Conservation (phyloP, 2,888 invertebrate species). For the Reticulitermes lucifugus region DNA sequence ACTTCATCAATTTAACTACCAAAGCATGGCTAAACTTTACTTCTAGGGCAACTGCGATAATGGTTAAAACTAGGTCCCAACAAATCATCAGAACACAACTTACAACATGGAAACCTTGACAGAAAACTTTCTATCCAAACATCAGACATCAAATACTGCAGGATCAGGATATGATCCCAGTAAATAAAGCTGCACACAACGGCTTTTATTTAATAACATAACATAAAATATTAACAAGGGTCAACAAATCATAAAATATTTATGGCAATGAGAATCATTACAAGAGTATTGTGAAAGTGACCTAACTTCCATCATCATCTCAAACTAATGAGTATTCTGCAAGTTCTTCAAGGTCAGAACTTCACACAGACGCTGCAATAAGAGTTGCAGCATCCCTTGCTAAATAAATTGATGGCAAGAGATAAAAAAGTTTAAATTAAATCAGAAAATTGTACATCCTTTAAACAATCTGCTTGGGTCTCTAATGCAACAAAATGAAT, state of each 20-base stretch:
- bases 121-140: slow-evolving; percentile 28
- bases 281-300: slow-evolving; percentile 34
- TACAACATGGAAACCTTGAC: slow-evolving; percentile 30
- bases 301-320: slow-evolving; percentile 26
- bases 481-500: not conserved
- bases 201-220: not conserved
- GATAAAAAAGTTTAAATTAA: not conserved
- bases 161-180: not conserved
- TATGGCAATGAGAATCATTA: slow-evolving; percentile 34
- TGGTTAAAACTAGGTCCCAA: not conserved
- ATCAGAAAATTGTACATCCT: not conserved
- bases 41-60: slow-evolving; percentile 1
- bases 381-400: not conserved
- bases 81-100: slow-evolving; percentile 22
- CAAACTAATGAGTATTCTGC: slow-evolving; percentile 27
- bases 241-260: slow-evolving; percentile 28
- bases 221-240: slow-evolving; percentile 6
- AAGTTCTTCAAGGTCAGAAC: not conserved
- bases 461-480: not conserved
- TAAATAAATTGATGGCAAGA: slow-evolving; percentile 14
- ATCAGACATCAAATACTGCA: slow-evolving; percentile 26
- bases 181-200: slow-evolving; percentile 24
- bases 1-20: slow-evolving; percentile 18
- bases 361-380: slow-evolving; percentile 2
- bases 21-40: not conserved